Evolutionary conservation across 1,140 invertebrate species (phyloP).

Genomic region (Anadara kagoshimensis): DNA sequence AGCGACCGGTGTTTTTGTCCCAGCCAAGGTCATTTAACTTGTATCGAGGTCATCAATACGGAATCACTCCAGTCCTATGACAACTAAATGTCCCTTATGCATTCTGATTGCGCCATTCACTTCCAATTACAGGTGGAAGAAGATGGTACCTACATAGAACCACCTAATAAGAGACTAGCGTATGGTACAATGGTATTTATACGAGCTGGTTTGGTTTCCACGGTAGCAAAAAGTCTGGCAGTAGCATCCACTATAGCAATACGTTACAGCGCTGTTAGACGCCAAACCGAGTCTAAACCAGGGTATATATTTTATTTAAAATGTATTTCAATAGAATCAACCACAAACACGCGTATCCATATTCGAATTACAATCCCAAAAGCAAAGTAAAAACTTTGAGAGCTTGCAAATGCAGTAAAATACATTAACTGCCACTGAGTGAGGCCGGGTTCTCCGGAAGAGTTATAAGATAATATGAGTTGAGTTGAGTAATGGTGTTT

Average conservation of each 20-base stretch:
- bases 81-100: not conserved
- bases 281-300: slow-evolving; percentile 80
- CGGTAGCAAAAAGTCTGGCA: slow-evolving; percentile 74
- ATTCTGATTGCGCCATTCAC: not conserved
- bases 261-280: slow-evolving; percentile 89
- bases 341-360: too few species aligned
- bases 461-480: too few species aligned
- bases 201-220: slow-evolving; percentile 81
- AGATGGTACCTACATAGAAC: slow-evolving; percentile 13
- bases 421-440: too few species aligned
- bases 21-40: not conserved
- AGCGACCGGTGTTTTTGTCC: not conserved
- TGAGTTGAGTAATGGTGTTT: too few species aligned
- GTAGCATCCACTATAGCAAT: slow-evolving; percentile 88
- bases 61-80: not conserved
- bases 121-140: slow-evolving; percentile 15
- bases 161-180: not conserved
- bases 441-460: too few species aligned
- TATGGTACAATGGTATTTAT: slow-evolving; percentile 68
- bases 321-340: too few species aligned
- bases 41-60: not conserved
- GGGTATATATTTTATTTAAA: slow-evolving; percentile 50
- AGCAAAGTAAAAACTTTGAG: too few species aligned
- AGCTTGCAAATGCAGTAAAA: too few species aligned
- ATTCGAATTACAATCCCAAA: too few species aligned